Conservation (phyloP, 2,113 vertebrate genomes). For the Actenoides lindsayi region DNA sequence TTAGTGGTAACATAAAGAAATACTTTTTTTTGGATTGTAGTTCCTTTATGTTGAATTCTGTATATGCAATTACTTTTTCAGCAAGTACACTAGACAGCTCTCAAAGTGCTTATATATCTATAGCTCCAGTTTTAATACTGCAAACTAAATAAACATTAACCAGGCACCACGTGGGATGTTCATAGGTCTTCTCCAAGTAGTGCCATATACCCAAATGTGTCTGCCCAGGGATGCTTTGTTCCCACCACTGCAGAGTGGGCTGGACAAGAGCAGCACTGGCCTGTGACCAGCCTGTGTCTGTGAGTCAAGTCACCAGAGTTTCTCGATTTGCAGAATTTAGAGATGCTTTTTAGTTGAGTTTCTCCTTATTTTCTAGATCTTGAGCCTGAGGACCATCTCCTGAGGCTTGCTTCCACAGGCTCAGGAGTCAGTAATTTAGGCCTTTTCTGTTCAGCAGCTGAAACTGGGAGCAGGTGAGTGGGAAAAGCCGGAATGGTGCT, state of each 20-base stretch:
- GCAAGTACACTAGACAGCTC: neutral
- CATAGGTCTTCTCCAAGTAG: neutral
- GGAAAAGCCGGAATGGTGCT: neutral
- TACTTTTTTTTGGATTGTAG: neutral
- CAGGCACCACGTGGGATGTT: neutral
- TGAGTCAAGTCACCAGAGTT: neutral
- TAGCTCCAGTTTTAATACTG: neutral
- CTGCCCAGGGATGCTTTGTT: neutral
- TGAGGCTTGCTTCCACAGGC: neutral
- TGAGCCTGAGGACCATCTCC: neutral
- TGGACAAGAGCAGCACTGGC: fast-evolving
- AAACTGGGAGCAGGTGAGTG: neutral
- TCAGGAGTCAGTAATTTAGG: neutral
- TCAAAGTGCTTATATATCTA: neutral
- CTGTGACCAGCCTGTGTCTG: neutral
- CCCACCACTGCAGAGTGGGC: fast-evolving
- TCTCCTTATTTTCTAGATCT: neutral
- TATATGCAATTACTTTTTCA: neutral
- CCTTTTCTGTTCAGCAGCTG: neutral
- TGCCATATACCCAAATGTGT: fast-evolving
- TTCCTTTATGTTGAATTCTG: neutral
- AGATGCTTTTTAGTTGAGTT: neutral
- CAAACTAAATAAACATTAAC: neutral
- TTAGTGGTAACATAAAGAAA: neutral
- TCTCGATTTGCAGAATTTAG: neutral